A percentile compares a stretch with the other conserved stretches of the same genome.
These are phyloP conservation scores for Pterostichus madidus DNA, from an alignment of 2,888 invertebrate species.

Conservation along the genomic window DNA sequence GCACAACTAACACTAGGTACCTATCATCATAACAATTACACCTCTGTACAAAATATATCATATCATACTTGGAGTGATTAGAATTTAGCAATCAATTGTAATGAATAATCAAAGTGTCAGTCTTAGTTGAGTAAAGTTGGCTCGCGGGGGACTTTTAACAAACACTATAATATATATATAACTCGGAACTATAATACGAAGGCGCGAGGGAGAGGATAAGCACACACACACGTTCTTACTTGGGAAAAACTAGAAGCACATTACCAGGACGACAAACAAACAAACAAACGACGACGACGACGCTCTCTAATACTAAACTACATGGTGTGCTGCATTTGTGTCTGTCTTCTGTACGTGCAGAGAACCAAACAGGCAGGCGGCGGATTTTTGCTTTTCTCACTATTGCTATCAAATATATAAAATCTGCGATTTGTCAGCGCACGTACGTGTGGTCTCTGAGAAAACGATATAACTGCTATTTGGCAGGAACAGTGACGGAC, in stretches of 20 bases:
- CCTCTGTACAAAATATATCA: constrained; percentile 65
- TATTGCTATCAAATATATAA: constrained; percentile 77
- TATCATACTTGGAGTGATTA: constrained; percentile 67
- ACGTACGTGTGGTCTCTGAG: constrained; percentile 61
- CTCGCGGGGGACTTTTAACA: constrained; percentile 49
- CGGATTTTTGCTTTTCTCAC: constrained; percentile 69
- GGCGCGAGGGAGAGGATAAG: too few relatives aligned
- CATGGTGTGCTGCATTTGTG: too few relatives aligned
- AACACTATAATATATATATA: too few relatives aligned
- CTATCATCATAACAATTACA: constrained; percentile 62
- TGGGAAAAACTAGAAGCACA: constrained; percentile 74
- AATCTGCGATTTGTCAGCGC: constrained; percentile 73
- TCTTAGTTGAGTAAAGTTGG: constrained; percentile 67
- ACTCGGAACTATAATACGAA: too few relatives aligned
- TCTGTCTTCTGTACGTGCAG: neutral
- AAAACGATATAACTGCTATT: constrained; percentile 64
- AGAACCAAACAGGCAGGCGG: neutral
- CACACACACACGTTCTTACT: too few relatives aligned
- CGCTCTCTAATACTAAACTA: too few relatives aligned
- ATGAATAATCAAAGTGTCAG: constrained; percentile 67
- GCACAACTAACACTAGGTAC: constrained; percentile 30
- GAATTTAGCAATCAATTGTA: constrained; percentile 66
- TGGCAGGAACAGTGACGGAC: constrained; percentile 78
- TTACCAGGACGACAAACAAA: constrained; percentile 72
- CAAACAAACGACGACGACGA: too few relatives aligned